Evolutionary conservation across 2,888 invertebrate species (phyloP).

Genomic region (Operophtera brumata): DNA sequence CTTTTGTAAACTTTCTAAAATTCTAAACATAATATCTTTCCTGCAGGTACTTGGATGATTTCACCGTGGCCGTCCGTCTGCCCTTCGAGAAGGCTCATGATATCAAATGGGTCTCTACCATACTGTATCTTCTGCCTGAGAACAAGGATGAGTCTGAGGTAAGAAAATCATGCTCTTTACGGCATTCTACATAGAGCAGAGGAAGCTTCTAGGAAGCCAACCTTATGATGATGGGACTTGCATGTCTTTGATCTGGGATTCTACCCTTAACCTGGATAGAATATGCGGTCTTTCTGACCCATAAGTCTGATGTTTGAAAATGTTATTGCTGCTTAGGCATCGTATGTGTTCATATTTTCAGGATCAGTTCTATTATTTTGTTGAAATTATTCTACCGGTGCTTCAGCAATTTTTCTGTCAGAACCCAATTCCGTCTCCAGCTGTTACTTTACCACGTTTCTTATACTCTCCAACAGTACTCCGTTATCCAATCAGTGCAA

Average conservation of each 20-base stretch:
- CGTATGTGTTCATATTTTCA: too few relatives aligned
- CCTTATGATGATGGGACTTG: too few relatives aligned
- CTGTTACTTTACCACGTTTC: too few relatives aligned
- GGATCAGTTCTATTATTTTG: too few relatives aligned
- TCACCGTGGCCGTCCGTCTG: conserved; percentile 69
- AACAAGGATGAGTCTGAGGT: conserved; percentile 64
- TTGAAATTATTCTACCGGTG: too few relatives aligned
- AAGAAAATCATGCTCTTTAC: conserved; percentile 21
- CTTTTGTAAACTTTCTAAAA: not conserved
- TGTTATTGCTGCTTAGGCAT: too few relatives aligned
- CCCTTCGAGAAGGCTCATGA: conserved; percentile 82
- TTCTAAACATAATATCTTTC: not conserved
- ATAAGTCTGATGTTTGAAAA: too few relatives aligned
- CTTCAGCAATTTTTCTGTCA: too few relatives aligned
- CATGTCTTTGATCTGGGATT: too few relatives aligned
- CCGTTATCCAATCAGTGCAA: conserved; percentile 61
- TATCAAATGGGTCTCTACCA: conserved; percentile 68
- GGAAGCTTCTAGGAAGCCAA: not conserved
- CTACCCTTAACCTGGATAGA: too few relatives aligned
- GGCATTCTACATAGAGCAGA: not conserved
- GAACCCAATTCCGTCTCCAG: too few relatives aligned
- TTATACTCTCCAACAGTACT: conserved; percentile 44
- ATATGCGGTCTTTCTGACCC: too few relatives aligned
- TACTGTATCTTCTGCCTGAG: conserved; percentile 58
- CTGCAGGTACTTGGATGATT: conserved; percentile 69